Evolutionary conservation across 2,113 vertebrate genomes (phyloP), one percentile per base, ranked within the genome.

Genomic region (Bothrops jararaca): DNA sequence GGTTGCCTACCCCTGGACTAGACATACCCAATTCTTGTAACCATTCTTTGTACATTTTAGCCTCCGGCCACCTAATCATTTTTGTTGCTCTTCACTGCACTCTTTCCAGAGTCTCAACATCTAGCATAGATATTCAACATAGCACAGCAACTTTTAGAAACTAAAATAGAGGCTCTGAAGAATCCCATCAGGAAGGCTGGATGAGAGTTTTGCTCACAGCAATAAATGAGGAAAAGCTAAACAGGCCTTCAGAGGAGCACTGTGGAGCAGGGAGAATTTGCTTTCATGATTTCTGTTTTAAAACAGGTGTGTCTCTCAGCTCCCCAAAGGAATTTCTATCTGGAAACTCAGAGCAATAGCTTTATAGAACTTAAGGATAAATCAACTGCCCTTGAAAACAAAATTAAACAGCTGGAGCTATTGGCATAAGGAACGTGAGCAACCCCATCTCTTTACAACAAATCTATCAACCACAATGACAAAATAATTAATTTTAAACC

Each of bases 401-500:
- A 89, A 92, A 50, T 56, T 53, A 90, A 93, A 86, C 74, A 90
- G 57, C 88, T 93, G 90, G 88, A 92, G 88, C 74, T 92, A 80
- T 88, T 86, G 90, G 34, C 80, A 92, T 18, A 89, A 80, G 86
- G 93, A 53, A 69, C 48, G 56, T 9, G 12, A 80, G 24, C 56
- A 34, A 13, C 93, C 12, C 90, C 80, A 87, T 86, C 93, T 87
- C 74, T 89, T 89, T 87, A 29, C 74, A 69, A 54, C 88, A 86
- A 86, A 92, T 89, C 54, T 57, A 69, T 93, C 45, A 42, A 93
- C 34, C 54, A 22, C 9, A 57, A 54, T 29, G 26, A 34, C 56
- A 92, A 89, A 93, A 86, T 29, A 89, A 93, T 92, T 93, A n/a
- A 93, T 93, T 92, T 80, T n/a, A 91, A 93, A 69, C n/a, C 22